Percentiles rank a stretch among this genome's conserved stretches.
phyloP scores from a whole-genome alignment of 2,888 invertebrate genomes.

The Stenodera caucasica region DNA sequence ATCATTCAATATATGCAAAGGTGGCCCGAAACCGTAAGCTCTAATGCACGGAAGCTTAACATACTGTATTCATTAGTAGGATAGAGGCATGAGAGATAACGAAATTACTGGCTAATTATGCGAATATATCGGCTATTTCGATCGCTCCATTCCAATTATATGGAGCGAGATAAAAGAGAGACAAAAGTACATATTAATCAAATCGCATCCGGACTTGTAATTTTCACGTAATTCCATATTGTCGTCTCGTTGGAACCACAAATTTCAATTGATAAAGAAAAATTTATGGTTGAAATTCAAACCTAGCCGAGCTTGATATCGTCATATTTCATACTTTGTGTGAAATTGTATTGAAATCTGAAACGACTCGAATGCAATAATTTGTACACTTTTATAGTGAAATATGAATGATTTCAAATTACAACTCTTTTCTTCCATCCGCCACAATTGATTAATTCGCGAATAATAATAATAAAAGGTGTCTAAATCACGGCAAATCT shows the following conservation, averaged over 20 bases:
- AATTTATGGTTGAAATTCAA: not conserved
- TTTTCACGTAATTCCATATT: not conserved
- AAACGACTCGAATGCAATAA: too few relatives aligned
- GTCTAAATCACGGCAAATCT: too few relatives aligned
- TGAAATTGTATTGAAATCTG: slow-evolving; percentile 3
- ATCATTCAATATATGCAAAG: not conserved
- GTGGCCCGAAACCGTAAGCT: not conserved
- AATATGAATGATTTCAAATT: not conserved
- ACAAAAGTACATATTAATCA: not conserved
- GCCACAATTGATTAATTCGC: too few relatives aligned
- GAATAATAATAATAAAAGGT: too few relatives aligned
- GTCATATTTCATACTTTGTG: slow-evolving; percentile 4
- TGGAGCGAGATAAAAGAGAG: not conserved
- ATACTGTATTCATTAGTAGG: not conserved
- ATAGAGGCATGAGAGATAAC: not conserved
- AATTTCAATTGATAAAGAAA: not conserved
- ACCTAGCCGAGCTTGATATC: not conserved
- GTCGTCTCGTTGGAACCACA: not conserved
- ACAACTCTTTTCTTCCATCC: too few relatives aligned
- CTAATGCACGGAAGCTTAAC: not conserved
- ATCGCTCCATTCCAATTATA: not conserved
- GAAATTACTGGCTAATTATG: not conserved
- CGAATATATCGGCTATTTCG: not conserved
- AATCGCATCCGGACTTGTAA: not conserved
- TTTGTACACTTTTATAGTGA: too few relatives aligned